Evolutionary conservation across 2,797 vertebrate species (phyloP).

Genomic region (Rhinatrema bivittatum): DNA sequence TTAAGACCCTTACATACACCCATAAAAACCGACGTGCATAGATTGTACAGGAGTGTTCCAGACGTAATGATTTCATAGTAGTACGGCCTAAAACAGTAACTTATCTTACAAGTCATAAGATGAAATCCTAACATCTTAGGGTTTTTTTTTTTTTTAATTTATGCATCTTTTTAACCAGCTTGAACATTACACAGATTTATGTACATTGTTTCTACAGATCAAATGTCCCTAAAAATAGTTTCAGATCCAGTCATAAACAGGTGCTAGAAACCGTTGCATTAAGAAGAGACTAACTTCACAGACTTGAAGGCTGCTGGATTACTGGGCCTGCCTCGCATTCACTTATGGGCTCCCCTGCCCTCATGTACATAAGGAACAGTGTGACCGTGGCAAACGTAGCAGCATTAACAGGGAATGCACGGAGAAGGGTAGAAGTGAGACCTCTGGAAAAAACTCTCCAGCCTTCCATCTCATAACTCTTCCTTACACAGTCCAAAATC

Average conservation of each 20-base stretch:
- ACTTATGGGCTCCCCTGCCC: constrained; percentile 45
- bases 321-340: constrained; percentile 62
- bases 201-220: constrained; percentile 15
- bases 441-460: constrained; percentile 87
- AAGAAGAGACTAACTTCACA: constrained; percentile 43
- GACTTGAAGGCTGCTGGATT: constrained; percentile 68
- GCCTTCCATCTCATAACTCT: constrained; percentile 82
- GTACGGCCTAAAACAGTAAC: constrained; percentile 24
- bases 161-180: constrained; percentile 14
- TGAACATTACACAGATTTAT: constrained; percentile 15
- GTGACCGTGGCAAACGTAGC: constrained; percentile 92
- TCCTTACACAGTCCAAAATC: constrained; percentile 78
- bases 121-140: constrained; percentile 20
- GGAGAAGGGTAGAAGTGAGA: constrained; percentile 86
- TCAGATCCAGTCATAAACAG: neutral
- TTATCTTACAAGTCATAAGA: constrained; percentile 23
- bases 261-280: neutral
- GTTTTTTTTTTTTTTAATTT: no score
- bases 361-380: constrained; percentile 78
- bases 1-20: no score
- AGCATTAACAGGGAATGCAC: constrained; percentile 92
- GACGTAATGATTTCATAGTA: constrained; percentile 8
- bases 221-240: constrained; percentile 4
- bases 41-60: constrained; percentile 6
- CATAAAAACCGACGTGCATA: no score